These are phyloP conservation scores for Melanotaenia parkinsoni DNA, from an alignment of 2,797 vertebrate species.

Conservation along the genomic window DNA sequence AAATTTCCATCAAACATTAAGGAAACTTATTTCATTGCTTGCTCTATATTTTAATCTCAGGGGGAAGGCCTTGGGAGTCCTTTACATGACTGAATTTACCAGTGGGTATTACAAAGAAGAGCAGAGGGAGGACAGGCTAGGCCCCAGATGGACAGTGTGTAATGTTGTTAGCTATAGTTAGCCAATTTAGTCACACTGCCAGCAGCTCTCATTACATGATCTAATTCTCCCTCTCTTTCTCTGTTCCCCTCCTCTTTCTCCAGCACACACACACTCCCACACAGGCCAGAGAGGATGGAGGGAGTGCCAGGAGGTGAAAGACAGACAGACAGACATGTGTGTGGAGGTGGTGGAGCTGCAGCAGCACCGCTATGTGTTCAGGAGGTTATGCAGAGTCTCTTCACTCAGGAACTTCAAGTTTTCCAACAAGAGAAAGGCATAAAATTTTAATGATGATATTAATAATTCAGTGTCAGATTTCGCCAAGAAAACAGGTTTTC, in stretches of 20 bases:
- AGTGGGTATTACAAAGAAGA: slow-evolving; percentile 61
- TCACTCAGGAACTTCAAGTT: slow-evolving; percentile 77
- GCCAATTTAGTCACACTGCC: slow-evolving; percentile 80
- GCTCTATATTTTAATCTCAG: slow-evolving; percentile 43
- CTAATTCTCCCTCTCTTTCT: slow-evolving; percentile 76
- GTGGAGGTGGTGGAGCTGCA: slow-evolving; percentile 51
- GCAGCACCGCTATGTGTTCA: slow-evolving; percentile 39
- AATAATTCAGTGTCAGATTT: slow-evolving; percentile 85
- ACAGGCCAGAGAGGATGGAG: slow-evolving; percentile 66
- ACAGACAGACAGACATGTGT: slow-evolving; percentile 50
- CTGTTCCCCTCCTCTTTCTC: slow-evolving; percentile 64
- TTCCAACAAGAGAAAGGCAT: slow-evolving; percentile 78
- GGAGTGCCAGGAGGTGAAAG: slow-evolving; percentile 68
- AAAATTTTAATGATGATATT: slow-evolving; percentile 85
- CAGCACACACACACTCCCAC: slow-evolving; percentile 67
- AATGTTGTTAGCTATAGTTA: slow-evolving; percentile 85
- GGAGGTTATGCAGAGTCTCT: slow-evolving; percentile 54
- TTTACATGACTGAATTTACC: slow-evolving; percentile 69
- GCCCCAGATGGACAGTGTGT: slow-evolving; percentile 84
- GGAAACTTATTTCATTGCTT: slow-evolving; percentile 32
- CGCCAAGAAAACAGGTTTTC: slow-evolving; percentile 81
- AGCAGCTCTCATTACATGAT: slow-evolving; percentile 85
- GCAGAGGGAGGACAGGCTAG: slow-evolving; percentile 73
- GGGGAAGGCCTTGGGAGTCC: slow-evolving; percentile 52
- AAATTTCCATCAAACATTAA: slow-evolving; percentile 24